phyloP scores from a whole-genome alignment of 2,113 vertebrate species.

The Petrocephalus microphthalmus region DNA sequence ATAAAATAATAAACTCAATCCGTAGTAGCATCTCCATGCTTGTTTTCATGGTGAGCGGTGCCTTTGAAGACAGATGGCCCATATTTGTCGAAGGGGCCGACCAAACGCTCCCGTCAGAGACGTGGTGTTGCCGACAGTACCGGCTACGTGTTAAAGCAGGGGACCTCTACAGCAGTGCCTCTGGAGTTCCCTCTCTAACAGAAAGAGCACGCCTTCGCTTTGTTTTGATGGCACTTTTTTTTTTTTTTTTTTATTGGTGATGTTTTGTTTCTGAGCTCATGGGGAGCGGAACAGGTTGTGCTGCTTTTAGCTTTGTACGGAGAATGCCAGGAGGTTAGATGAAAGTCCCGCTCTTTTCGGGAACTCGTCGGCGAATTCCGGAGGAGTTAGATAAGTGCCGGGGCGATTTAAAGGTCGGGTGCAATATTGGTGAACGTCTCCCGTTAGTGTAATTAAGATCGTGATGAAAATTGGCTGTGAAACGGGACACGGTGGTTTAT shows the following conservation, averaged over 20 bases:
- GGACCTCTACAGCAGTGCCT: not conserved
- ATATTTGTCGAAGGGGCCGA: not conserved
- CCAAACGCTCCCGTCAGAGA: not conserved
- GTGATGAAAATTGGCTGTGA: constrained; percentile 2
- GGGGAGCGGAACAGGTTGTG: not conserved
- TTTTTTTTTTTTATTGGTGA: not conserved
- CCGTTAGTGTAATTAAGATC: constrained; percentile 10
- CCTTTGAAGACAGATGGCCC: not conserved
- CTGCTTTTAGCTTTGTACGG: not conserved
- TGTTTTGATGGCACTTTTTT: not conserved
- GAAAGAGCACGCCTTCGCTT: not conserved
- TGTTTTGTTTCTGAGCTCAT: not conserved
- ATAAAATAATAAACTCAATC: not conserved
- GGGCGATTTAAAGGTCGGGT: not conserved
- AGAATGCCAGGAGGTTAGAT: not conserved
- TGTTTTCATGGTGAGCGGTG: not conserved
- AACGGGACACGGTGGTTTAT: not conserved
- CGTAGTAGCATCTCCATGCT: not conserved
- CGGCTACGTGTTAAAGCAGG: not conserved
- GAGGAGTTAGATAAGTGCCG: not conserved
- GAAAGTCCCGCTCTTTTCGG: not conserved
- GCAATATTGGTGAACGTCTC: not conserved
- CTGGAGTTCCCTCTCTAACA: not conserved
- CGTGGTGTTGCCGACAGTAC: not conserved
- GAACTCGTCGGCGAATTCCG: not conserved